phyloP scores from a whole-genome alignment of 2,797 vertebrate species.

The Thamnophis elegans region DNA sequence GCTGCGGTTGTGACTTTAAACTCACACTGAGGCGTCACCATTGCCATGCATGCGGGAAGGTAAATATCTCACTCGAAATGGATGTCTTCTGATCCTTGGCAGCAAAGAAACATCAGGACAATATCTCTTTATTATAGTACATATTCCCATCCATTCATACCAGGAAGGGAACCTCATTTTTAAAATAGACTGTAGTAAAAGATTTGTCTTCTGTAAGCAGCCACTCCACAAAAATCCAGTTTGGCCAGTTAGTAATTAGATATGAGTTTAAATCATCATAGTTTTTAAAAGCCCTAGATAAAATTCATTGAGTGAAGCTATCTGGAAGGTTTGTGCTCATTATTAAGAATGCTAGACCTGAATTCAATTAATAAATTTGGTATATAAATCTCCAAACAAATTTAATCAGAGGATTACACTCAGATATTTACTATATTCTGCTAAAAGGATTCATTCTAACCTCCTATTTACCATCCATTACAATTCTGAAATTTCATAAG shows the following conservation, averaged over 20 bases:
- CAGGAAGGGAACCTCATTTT: not conserved
- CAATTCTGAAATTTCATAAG: not conserved
- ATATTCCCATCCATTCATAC: not conserved
- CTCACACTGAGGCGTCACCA: conserved; percentile 90
- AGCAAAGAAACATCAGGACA: not conserved
- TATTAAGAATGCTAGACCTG: not conserved
- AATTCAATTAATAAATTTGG: not conserved
- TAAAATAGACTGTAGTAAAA: not conserved
- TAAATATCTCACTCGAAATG: conserved; percentile 57
- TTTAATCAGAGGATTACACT: not conserved
- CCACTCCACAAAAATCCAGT: not conserved
- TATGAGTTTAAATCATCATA: not conserved
- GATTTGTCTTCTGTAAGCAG: not conserved
- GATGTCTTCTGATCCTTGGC: not conserved
- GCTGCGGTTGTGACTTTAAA: conserved; percentile 92
- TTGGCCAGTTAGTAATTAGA: not conserved
- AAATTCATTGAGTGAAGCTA: not conserved
- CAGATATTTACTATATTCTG: not conserved
- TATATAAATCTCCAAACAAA: not conserved
- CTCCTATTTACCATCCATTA: not conserved
- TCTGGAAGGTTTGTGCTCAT: not conserved
- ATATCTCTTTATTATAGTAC: not conserved
- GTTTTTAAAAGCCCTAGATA: not conserved
- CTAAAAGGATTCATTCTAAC: not conserved
- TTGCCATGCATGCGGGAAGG: conserved; percentile 94